Percentiles rank a stretch among this genome's conserved stretches.
These are phyloP conservation scores for Nebria salina DNA, from an alignment of 2,888 invertebrate genomes.

Conservation along the genomic window DNA sequence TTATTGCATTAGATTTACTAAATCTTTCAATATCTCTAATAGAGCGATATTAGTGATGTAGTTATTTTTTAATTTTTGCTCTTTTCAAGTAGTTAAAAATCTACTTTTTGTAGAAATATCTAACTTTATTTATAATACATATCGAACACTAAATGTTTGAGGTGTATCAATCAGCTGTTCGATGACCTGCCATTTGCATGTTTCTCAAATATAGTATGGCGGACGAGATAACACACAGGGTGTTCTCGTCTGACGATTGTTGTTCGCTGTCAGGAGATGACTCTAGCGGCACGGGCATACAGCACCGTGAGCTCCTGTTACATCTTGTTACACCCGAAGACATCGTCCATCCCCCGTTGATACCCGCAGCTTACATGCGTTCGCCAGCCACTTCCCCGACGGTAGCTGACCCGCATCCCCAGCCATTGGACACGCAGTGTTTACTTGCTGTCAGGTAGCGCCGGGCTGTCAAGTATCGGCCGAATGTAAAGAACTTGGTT, in stretches of 20 bases:
- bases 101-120: no score
- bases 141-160: not conserved
- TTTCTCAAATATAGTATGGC: not conserved
- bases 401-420: not conserved
- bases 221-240: not conserved
- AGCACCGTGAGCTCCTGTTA: constrained; percentile 35
- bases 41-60: no score
- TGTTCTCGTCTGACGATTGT: constrained; percentile 28
- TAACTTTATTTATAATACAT: not conserved
- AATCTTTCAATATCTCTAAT: no score
- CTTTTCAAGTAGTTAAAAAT: no score
- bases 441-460: constrained; percentile 42
- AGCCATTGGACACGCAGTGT: constrained; percentile 16
- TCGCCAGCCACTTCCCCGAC: not conserved
- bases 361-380: not conserved
- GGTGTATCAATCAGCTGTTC: no score
- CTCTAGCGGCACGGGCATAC: constrained; percentile 15
- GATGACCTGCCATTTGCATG: not conserved
- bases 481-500: constrained; percentile 23
- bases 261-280: constrained; percentile 32
- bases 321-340: constrained; percentile 26
- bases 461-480: constrained; percentile 19
- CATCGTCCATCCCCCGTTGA: constrained; percentile 6
- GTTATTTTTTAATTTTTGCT: no score
- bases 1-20: no score